Percentiles rank a stretch among this genome's conserved stretches.
phyloP scores from a whole-genome alignment of 2,888 invertebrate species.

The Ganaspis brasiliensis region DNA sequence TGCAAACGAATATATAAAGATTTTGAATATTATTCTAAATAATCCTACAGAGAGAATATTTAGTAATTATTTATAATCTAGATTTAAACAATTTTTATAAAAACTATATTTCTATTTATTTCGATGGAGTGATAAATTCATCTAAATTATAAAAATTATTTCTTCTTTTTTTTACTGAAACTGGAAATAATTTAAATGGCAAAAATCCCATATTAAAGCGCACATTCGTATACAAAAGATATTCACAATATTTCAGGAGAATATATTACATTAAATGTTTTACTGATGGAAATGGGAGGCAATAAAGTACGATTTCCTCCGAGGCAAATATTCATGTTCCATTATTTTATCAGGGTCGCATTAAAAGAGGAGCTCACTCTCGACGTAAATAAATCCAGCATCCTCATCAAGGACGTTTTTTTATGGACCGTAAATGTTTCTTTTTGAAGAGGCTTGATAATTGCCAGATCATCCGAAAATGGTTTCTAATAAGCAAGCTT shows the following conservation, averaged over 20 bases:
- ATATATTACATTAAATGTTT: slow-evolving; percentile 25
- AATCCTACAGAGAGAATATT: no score
- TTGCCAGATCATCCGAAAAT: slow-evolving; percentile 33
- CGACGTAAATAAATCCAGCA: slow-evolving; percentile 15
- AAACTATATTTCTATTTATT: no score
- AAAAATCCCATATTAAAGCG: no score
- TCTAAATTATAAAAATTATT: no score
- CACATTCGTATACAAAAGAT: no score
- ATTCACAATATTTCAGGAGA: slow-evolving; percentile 14
- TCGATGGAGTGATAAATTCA: no score
- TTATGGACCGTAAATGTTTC: slow-evolving; percentile 31
- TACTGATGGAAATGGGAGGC: not conserved
- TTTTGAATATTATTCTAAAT: no score
- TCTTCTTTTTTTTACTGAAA: no score
- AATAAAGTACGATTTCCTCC: slow-evolving; percentile 1
- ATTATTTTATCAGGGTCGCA: slow-evolving; percentile 18
- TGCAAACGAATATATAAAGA: no score
- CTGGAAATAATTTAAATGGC: no score
- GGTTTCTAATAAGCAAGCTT: slow-evolving; percentile 18
- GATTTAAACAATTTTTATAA: no score
- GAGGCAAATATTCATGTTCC: slow-evolving; percentile 4
- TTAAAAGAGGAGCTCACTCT: slow-evolving; percentile 13
- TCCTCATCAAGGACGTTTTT: slow-evolving; percentile 5
- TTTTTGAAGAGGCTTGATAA: slow-evolving; percentile 32
- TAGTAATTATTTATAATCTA: no score